Percentiles rank a stretch among this genome's conserved stretches.
These are phyloP conservation scores for Tribolium madens DNA, from an alignment of 1,140 invertebrate species.

Conservation along the genomic window DNA sequence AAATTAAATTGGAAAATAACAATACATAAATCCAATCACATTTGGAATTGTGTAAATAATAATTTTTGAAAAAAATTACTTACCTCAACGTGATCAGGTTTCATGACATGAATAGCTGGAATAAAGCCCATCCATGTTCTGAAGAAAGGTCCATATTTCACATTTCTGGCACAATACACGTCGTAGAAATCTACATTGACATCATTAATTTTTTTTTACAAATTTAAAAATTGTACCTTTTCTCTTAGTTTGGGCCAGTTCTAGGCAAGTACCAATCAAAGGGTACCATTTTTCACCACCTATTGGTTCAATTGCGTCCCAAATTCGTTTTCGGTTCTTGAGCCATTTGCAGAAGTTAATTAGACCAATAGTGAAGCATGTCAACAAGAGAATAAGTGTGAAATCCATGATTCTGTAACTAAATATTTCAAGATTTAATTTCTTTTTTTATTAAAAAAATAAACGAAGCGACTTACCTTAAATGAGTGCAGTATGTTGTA, in stretches of 20 bases:
- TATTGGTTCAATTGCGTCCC: neutral
- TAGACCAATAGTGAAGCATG: neutral
- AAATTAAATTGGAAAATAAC: no score
- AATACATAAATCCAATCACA: no score
- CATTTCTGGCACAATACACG: constrained; percentile 11
- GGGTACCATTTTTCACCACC: constrained; percentile 51
- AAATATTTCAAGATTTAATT: no score
- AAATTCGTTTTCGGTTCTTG: neutral
- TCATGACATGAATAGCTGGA: constrained; percentile 57
- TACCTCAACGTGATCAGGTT: constrained; percentile 61
- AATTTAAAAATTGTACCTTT: constrained; percentile 24
- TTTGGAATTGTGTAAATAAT: no score
- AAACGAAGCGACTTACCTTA: neutral
- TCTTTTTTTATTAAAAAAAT: no score
- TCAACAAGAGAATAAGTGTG: neutral
- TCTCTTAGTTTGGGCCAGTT: neutral
- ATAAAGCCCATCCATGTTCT: constrained; percentile 55
- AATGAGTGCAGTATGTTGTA: neutral
- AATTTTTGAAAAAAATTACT: no score
- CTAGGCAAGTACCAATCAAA: constrained; percentile 41
- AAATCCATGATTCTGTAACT: constrained; percentile 13
- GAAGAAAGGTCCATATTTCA: constrained; percentile 55
- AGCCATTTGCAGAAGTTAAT: neutral
- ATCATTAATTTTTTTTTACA: neutral
- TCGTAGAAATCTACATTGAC: constrained; percentile 31